phyloP scores from a whole-genome alignment of 2,888 invertebrate genomes.

The Leucoptera coffeella region DNA sequence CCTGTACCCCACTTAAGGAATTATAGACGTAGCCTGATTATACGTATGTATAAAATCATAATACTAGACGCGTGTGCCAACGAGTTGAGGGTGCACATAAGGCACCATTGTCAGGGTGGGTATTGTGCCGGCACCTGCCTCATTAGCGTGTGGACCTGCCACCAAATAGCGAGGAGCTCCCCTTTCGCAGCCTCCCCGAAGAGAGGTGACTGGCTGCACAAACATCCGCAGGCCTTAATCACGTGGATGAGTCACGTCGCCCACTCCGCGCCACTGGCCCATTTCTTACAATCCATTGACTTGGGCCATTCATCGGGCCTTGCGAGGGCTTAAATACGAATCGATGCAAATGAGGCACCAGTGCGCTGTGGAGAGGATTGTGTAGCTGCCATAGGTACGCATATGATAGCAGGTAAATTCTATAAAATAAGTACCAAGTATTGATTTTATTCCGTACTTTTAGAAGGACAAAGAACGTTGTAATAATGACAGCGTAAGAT shows the following conservation, averaged over 20 bases:
- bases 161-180: conserved; percentile 2
- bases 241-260: conserved; percentile 8
- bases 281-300: conserved; percentile 50
- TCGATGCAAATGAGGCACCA: conserved; percentile 33
- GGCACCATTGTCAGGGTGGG: conserved; percentile 22
- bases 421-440: not conserved
- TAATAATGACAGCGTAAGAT: not conserved
- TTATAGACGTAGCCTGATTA: no score
- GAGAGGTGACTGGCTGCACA: conserved; percentile 1
- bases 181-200: not conserved
- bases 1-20: no score
- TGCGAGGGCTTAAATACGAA: conserved; percentile 34
- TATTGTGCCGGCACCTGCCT: conserved; percentile 42
- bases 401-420: no score
- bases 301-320: conserved; percentile 40
- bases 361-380: no score
- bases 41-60: no score
- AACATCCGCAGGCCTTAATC: conserved; percentile 3
- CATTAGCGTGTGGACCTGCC: conserved; percentile 16
- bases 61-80: no score
- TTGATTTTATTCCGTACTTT: not conserved
- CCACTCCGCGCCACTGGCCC: conserved; percentile 29
- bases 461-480: not conserved
- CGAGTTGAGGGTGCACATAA: no score
- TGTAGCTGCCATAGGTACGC: no score